These are phyloP conservation scores for Tetragonisca angustula DNA, from an alignment of 2,888 invertebrate genomes.

Conservation along the genomic window DNA sequence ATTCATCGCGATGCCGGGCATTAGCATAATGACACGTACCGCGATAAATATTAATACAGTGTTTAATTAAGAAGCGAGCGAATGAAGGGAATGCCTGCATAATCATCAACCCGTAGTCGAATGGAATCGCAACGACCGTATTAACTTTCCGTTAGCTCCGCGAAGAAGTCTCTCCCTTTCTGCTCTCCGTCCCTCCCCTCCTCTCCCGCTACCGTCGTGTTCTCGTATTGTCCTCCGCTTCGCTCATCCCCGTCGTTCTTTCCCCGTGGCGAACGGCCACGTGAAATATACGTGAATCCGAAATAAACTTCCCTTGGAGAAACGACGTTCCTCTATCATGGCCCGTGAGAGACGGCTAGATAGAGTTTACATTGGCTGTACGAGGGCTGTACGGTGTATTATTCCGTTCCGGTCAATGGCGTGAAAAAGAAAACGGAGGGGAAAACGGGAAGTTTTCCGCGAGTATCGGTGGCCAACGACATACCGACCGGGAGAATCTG, in stretches of 20 bases:
- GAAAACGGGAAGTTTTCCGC: background rate
- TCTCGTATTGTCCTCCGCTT: background rate
- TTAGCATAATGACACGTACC: background rate
- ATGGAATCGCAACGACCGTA: constrained; percentile 26
- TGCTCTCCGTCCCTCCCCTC: too few relatives aligned
- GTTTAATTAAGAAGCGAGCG: constrained; percentile 18
- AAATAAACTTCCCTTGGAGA: constrained; percentile 49
- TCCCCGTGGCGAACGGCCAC: background rate
- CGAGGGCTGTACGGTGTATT: constrained; percentile 28
- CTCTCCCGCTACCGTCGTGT: background rate
- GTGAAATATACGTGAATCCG: constrained; percentile 40
- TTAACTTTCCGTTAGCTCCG: constrained; percentile 30
- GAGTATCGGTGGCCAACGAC: background rate
- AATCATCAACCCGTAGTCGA: constrained; percentile 4
- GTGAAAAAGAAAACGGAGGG: background rate
- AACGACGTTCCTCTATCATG: constrained; percentile 40
- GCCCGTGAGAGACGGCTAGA: constrained; percentile 12
- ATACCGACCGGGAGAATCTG: background rate
- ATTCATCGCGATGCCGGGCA: background rate
- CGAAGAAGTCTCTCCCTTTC: constrained; percentile 19
- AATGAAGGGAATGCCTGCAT: background rate
- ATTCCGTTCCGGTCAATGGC: constrained; percentile 23
- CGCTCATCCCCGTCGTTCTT: background rate
- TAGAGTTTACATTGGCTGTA: constrained; percentile 49
- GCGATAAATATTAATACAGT: constrained; percentile 1